These are phyloP conservation scores for Phalacrocorax carbo DNA, from an alignment of 2,113 vertebrate species.

Conservation along the genomic window DNA sequence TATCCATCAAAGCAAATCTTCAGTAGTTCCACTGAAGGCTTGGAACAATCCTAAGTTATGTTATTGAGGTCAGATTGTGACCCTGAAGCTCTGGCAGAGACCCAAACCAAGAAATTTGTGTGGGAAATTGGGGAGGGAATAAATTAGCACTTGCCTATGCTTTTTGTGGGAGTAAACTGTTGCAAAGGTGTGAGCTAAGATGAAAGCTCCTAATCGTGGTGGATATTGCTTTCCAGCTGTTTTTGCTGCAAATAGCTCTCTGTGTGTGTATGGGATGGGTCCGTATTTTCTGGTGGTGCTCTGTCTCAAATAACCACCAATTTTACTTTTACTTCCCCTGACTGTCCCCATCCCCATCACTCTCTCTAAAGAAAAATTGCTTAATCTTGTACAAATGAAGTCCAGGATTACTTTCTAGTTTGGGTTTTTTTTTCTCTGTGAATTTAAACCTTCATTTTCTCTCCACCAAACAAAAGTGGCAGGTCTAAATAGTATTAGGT, in stretches of 20 bases:
- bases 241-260: background rate
- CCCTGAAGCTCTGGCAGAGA: slow-evolving; percentile 50
- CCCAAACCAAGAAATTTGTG: slow-evolving; percentile 1
- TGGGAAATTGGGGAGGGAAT: slow-evolving; percentile 30
- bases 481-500: slow-evolving; percentile 70
- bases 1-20: slow-evolving; percentile 36
- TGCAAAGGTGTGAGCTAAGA: slow-evolving; percentile 28
- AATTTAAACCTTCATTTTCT: slow-evolving; percentile 66
- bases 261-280: background rate
- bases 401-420: background rate
- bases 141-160: background rate
- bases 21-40: background rate
- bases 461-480: slow-evolving; percentile 35
- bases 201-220: background rate
- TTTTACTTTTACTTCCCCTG: slow-evolving; percentile 14
- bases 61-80: slow-evolving; percentile 37
- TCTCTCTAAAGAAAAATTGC: background rate
- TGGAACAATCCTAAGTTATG: slow-evolving; percentile 17
- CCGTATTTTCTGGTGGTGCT: background rate
- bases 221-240: slow-evolving; percentile 9
- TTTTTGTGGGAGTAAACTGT: slow-evolving; percentile 24
- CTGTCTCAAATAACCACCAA: background rate
- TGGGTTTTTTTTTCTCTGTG: background rate
- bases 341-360: background rate
- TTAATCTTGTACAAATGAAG: slow-evolving; percentile 19